Conservation (phyloP, 2,888 invertebrate genomes). For the Anthophora plumipes region DNA sequence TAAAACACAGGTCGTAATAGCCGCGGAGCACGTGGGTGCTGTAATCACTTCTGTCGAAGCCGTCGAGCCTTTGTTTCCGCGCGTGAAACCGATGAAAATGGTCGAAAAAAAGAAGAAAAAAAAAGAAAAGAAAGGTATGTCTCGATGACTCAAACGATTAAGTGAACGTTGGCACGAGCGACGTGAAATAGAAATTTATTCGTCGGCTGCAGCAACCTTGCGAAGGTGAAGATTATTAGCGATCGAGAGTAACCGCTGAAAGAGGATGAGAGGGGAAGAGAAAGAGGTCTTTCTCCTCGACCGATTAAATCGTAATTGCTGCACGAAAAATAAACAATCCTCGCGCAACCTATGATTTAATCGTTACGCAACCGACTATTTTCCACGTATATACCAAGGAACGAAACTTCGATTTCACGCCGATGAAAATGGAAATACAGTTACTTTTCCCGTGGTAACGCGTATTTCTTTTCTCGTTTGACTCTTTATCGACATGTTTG, state of each 20-base stretch:
- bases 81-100: not conserved
- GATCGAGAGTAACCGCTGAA: not conserved
- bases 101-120: not conserved
- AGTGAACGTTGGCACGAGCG: not conserved
- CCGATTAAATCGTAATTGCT: slow-evolving; percentile 12
- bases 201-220: slow-evolving; percentile 8
- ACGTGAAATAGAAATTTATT: not conserved
- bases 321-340: slow-evolving; percentile 12
- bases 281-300: not conserved
- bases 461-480: too few species aligned
- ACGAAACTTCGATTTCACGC: not conserved
- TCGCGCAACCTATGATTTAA: slow-evolving; percentile 21
- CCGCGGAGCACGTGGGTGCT: not conserved
- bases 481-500: not conserved
- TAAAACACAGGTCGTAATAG: not conserved
- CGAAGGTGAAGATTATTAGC: slow-evolving; percentile 25
- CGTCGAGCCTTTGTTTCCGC: not conserved
- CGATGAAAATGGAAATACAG: not conserved
- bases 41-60: slow-evolving; percentile 15
- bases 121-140: too few species aligned
- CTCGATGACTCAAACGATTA: not conserved
- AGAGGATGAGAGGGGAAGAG: not conserved
- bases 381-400: not conserved
- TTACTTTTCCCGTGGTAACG: too few species aligned
- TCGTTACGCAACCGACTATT: slow-evolving; percentile 32